Percentiles rank a stretch among this genome's conserved stretches.
Conservation (phyloP, 2,797 vertebrate species). For the Cheirogaleus major region DNA sequence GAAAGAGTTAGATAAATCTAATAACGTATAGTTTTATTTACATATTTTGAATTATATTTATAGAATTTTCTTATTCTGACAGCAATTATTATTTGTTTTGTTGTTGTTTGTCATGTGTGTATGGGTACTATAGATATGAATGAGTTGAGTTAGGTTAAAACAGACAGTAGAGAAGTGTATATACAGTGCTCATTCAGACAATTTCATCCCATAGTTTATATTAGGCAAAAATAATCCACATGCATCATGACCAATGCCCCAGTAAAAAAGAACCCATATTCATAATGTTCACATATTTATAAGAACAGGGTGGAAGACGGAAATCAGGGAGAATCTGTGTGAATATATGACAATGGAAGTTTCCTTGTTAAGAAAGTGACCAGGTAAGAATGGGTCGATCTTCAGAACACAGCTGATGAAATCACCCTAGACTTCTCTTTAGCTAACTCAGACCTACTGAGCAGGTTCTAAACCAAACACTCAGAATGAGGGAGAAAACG, state of each 20-base stretch:
- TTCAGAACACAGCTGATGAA: neutral
- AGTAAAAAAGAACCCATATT: neutral
- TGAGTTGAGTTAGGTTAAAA: neutral
- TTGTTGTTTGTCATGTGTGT: neutral
- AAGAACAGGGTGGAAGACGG: neutral
- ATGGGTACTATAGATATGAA: neutral
- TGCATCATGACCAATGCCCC: neutral
- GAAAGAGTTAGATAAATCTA: neutral
- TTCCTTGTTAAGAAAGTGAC: neutral
- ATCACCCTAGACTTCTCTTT: neutral
- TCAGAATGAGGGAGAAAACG: neutral
- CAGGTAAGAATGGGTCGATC: neutral
- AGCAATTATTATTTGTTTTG: neutral
- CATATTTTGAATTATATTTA: neutral
- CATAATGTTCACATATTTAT: neutral
- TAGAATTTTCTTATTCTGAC: neutral
- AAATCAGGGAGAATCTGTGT: neutral
- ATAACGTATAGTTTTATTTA: neutral
- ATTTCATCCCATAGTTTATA: neutral
- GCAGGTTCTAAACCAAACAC: neutral
- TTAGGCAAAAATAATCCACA: neutral
- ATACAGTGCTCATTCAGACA: neutral
- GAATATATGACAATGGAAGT: neutral
- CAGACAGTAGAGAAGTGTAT: neutral
- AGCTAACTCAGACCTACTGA: neutral